Percentiles rank a stretch among this genome's conserved stretches.
Evolutionary conservation across 2,113 vertebrate species (phyloP).

Genomic region (Esox niger): DNA sequence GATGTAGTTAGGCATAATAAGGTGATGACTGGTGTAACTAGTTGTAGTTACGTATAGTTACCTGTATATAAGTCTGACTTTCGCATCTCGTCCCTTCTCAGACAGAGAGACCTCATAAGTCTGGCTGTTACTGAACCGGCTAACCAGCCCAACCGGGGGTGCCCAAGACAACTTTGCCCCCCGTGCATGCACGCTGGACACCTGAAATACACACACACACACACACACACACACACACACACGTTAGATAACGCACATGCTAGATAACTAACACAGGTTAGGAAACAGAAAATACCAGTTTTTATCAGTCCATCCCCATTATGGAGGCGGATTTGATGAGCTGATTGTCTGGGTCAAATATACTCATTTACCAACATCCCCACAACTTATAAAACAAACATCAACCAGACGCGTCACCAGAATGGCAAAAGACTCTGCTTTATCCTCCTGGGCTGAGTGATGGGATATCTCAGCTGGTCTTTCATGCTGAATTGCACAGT

Average conservation of each 20-base stretch:
- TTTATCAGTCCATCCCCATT: too few relatives aligned
- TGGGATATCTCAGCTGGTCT: too few relatives aligned
- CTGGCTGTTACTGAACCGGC: constrained; percentile 82
- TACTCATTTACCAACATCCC: not conserved
- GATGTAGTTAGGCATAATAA: too few relatives aligned
- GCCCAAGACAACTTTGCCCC: constrained; percentile 85
- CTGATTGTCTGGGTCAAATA: not conserved
- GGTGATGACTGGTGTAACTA: too few relatives aligned
- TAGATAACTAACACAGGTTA: too few relatives aligned
- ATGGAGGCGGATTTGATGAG: too few relatives aligned
- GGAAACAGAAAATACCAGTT: too few relatives aligned
- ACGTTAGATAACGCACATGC: not conserved
- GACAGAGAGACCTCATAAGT: constrained; percentile 93
- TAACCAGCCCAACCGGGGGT: constrained; percentile 80
- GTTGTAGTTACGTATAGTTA: constrained; percentile 49
- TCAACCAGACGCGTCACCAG: too few relatives aligned
- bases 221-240: not conserved
- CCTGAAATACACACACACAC: constrained; percentile 60
- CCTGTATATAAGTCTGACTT: constrained; percentile 95
- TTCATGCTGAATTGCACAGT: too few relatives aligned
- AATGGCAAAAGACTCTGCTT: too few relatives aligned
- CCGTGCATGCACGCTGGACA: constrained; percentile 89
- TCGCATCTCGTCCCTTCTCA: constrained; percentile 93
- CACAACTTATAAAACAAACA: too few relatives aligned
- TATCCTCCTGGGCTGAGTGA: too few relatives aligned